Conservation (phyloP, 1,140 invertebrate species). For the Diprion similis region DNA sequence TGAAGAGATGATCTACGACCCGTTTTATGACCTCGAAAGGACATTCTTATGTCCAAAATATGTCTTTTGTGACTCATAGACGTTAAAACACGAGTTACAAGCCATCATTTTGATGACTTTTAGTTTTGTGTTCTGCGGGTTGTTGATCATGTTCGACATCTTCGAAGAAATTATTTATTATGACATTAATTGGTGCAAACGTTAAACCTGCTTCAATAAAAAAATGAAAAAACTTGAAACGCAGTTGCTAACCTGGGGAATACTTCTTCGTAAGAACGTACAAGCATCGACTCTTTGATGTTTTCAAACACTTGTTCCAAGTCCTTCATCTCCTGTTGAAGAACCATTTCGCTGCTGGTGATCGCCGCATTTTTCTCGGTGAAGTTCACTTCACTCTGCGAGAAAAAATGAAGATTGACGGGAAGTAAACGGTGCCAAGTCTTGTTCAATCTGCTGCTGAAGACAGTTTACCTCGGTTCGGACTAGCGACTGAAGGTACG, state of each 20-base stretch:
- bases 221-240: constrained; percentile 57
- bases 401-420: constrained; percentile 12
- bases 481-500: constrained; percentile 65
- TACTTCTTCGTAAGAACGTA: constrained; percentile 56
- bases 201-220: constrained; percentile 50
- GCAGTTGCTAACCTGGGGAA: constrained; percentile 61
- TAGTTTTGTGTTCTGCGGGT: too few species aligned
- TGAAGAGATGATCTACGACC: constrained; percentile 15
- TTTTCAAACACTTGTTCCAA: constrained; percentile 61
- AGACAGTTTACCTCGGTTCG: constrained; percentile 62
- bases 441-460: constrained; percentile 13
- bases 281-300: constrained; percentile 54
- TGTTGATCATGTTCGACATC: too few species aligned
- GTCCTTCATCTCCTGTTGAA: constrained; percentile 55
- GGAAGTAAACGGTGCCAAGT: constrained; percentile 21
- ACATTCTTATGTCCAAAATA: constrained; percentile 2
- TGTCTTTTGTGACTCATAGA: background rate
- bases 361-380: constrained; percentile 50
- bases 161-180: too few species aligned
- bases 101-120: too few species aligned
- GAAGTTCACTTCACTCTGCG: constrained; percentile 56
- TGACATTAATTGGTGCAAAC: background rate
- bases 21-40: constrained; percentile 15
- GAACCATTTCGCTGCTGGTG: constrained; percentile 54
- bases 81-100: too few species aligned